Percentiles rank a stretch among this genome's conserved stretches.
Conservation (phyloP, 2,888 invertebrate species). For the Enchytraeus crypticus region DNA sequence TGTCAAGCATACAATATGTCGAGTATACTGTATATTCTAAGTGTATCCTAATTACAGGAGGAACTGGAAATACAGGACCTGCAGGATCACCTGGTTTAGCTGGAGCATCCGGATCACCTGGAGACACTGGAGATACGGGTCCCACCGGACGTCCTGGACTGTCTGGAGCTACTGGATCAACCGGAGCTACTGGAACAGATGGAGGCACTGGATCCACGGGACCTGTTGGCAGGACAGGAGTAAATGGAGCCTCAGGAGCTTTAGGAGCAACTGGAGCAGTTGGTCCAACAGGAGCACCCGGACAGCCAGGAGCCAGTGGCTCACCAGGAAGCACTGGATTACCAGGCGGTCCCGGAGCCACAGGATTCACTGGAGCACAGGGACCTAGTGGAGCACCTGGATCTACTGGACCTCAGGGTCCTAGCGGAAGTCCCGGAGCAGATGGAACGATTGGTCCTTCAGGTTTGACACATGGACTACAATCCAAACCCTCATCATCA, state of each 20-base stretch:
- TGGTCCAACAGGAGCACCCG: slow-evolving; percentile 8
- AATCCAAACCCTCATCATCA: too few species aligned
- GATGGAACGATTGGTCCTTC: neutral
- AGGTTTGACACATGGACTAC: too few species aligned
- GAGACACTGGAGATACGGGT: slow-evolving; percentile 3
- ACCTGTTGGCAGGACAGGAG: too few species aligned
- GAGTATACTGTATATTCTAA: neutral
- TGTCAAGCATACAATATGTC: too few species aligned
- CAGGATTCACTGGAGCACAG: neutral
- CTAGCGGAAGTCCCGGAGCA: neutral
- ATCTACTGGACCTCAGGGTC: neutral
- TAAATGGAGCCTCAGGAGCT: neutral
- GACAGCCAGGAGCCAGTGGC: slow-evolving; percentile 11
- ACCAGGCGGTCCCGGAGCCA: slow-evolving; percentile 10
- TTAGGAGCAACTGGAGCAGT: slow-evolving; percentile 1
- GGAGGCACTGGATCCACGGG: too few species aligned
- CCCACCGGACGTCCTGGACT: slow-evolving; percentile 1
- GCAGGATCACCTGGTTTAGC: neutral
- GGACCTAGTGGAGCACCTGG: slow-evolving; percentile 3
- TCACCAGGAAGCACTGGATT: slow-evolving; percentile 10
- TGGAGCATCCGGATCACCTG: neutral
- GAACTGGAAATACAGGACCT: neutral
- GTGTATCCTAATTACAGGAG: neutral
- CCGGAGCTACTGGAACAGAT: slow-evolving; percentile 1
- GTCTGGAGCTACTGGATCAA: slow-evolving; percentile 27